A percentile compares a stretch with the other conserved stretches of the same genome.
These are phyloP conservation scores for Tamandua tetradactyla DNA, from an alignment of 2,797 vertebrate species.

Conservation along the genomic window DNA sequence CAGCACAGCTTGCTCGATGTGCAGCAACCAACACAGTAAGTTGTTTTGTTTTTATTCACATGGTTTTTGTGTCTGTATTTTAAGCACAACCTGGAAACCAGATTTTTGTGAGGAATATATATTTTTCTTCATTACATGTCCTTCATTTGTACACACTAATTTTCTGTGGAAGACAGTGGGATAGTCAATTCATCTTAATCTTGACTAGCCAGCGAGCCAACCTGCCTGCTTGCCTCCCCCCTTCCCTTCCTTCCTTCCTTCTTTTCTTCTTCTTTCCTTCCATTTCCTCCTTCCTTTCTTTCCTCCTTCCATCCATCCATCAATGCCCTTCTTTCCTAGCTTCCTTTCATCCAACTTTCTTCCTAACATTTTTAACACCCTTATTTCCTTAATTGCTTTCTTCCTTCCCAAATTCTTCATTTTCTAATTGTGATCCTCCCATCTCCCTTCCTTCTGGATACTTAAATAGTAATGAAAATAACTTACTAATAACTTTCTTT, in stretches of 20 bases:
- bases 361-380: not conserved
- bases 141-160: conserved; percentile 27
- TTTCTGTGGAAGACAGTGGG: not conserved
- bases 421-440: not conserved
- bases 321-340: not conserved
- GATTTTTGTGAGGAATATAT: not conserved
- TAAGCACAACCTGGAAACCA: conserved; percentile 39
- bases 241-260: not conserved
- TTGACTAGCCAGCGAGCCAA: not conserved
- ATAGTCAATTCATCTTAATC: not conserved
- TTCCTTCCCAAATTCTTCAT: not conserved
- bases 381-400: not conserved
- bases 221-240: not conserved
- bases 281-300: not conserved
- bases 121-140: not conserved
- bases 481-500: not conserved
- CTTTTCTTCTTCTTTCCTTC: no score
- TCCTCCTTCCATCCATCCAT: not conserved
- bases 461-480: not conserved
- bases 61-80: not conserved
- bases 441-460: not conserved
- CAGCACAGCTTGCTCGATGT: not conserved
- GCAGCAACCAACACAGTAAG: not conserved
- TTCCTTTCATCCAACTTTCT: not conserved
- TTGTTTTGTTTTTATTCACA: not conserved